Evolutionary conservation across 37 sponge, comb jelly and placozoan species (phyloP), one percentile per base, ranked within the genome.

Genomic region (Beroe forskalii): DNA sequence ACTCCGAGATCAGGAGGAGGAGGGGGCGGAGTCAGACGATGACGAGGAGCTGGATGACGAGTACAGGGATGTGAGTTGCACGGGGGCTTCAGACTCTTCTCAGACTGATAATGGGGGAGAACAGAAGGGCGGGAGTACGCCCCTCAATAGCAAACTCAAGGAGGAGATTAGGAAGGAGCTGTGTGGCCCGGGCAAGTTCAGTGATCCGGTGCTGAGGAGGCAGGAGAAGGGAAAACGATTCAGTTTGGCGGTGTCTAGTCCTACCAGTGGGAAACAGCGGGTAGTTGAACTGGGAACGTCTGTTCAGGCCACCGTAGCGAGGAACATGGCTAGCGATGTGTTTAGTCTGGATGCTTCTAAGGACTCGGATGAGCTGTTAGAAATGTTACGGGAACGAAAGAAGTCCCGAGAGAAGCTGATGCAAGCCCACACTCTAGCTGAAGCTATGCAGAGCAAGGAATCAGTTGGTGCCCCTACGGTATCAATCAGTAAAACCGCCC

Each of bases 141-240:
- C 72, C 19, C 9, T 36, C 9, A 19, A 63, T 30, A 30, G 28
- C 6, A 30, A 24, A n/a, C 1, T 33, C 38, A 69, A 36, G 72
- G 72, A 69, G 72, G 12, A 69, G 72, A 69, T 69, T 32, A 31
- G 39, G 38, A 33, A 36, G 38, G 72, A 69, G 39, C 72, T 69
- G 72, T 48, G 55, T 48, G 72, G 39, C 1, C 72, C 72, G 72
- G 32, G 72, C 38, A 36, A 36, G 39, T 32, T 36, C 12, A 32
- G 14, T 31, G 39, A 32, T 36, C 72, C 72, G 20, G 32, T 69
- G 72, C 27, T 33, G 72, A 69, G 32, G 72, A 36, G 28, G 3
- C 27, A 32, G 72, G 66, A 63, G 25, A 63, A 63, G 25, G 72
- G 33, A 8, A 69, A 32, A 37, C 28, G 72, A 17, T 69, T 33